Base-by-base conservation (phyloP, 2,113 vertebrate genomes). In the Ictalurus punctatus region DNA sequence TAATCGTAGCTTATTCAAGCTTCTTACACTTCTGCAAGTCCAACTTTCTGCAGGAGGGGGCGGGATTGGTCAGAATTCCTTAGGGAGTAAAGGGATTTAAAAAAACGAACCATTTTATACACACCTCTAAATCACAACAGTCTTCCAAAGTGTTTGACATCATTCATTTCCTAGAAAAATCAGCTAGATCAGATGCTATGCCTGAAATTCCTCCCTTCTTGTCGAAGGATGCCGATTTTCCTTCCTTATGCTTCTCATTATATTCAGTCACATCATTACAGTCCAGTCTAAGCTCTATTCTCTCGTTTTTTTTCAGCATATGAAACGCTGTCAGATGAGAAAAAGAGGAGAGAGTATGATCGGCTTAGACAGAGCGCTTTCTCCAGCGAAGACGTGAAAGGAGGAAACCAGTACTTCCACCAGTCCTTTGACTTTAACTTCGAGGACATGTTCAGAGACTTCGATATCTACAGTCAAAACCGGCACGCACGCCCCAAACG, bases 391-490 rank as follows among this genome's bases (percentile, higher is more conserved):
- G 95, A 94, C 91, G 92, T 95, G 69, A 94, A 94, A 90, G 89
- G 91, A 88, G 94, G 90, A 10, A 95, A 93, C 87, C 95, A 94
- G 52, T 89, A 95, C 0, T 95, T 95, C 79, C 96, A 97, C 58
- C 96, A 97, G 34, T 95, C 97, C 23, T 99, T 97, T 94, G 97
- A 97, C 93, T 97, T 97, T 90, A 96, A 97, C 93, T 97, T 98
- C 81, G 96, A 99, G 0, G 96, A 99, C 93, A 96, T 98, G 78
- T 98, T 99, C 92, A 98, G 97, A 94, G 97, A 99, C 94, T 99
- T 98, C 90, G 96, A 97, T 84, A 94, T 97, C 67, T 97, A 97
- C 91, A 97, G 95, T 90, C 97, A 97, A 90, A 97, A 95, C 87
- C 94, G 94, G 69, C 97, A 97, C 0, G 90, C 95, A 5, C 96